Evolutionary conservation across 2,113 vertebrate genomes (phyloP), one percentile per base, ranked within the genome.

Genomic region (Ictalurus furcatus): DNA sequence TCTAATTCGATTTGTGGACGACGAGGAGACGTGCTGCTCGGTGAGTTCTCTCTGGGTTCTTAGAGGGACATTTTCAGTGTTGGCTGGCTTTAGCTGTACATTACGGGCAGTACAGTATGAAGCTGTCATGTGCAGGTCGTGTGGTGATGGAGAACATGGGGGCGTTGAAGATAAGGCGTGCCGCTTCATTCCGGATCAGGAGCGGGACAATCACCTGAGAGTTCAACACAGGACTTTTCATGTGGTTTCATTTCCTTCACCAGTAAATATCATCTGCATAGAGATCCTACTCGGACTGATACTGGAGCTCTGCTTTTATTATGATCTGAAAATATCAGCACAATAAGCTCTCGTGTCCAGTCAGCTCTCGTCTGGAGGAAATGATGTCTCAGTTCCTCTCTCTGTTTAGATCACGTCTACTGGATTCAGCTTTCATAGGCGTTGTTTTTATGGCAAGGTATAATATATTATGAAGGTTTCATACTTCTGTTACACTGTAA

Each of bases 1-100:
- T 83, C 40, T 71, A 84, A 88, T 89, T 30, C 23, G 48, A 79
- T 91, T 63, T 85, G 48, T 52, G 48, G 54, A 56, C 2, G 54
- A 37, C 17, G 52, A 23, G 34, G 52, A 88, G 28, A 56, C 58
- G 13, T n/a, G 71, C 1, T 37, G 2, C 25, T 78, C 17, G 0
- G 28, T 65, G n/a, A 28, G 28, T 30, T 44, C 54, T 59, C 58
- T 88, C 21, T 16, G 8, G 54, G 11, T 78, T 40, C 30, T 21
- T 7, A 52, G 25, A 85, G 16, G 63, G 54, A 25, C 7, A 48
- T 48, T 61, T 67, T 71, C 84, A 69, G 61, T 13, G 34, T 52
- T 63, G 28, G 58, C 59, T 63, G 0, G 14, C 28, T 52, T 59
- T 17, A 11, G 56, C 30, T 4, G 6, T 37, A 58, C 52, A 14